Base-by-base conservation (phyloP, 2,888 invertebrate genomes). In the Cremastinae sp. region DNA sequence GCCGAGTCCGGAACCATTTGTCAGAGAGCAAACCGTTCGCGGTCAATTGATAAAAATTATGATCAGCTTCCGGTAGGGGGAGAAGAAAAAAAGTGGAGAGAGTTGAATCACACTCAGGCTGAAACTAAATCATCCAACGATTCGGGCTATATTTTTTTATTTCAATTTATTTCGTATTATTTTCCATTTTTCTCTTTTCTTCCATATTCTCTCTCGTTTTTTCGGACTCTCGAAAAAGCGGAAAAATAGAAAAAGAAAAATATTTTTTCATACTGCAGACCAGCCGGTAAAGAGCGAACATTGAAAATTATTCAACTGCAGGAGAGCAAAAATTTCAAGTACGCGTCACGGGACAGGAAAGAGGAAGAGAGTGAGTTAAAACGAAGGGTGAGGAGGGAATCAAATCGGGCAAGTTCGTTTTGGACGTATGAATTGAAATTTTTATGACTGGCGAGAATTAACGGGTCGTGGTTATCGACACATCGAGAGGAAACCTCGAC, bases 391-490 rank as follows among this genome's bases (percentile, higher is more conserved):
- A 28, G 16, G 41, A 12, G 28, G 16, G 41, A 35, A 45, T 56
- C 35, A 47, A 49, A 68, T 58, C 53, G 53, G 28, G 53, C 43
- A 53, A 43, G 65, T 62, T 65, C 35, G 65, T 58, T 56, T 55
- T 18, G 51, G 28, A 43, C 62, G 71, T 62, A 71, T 62, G 62
- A 58, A 61, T 62, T 62, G 66, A 75, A 71, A 59, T 66, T 71
- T 61, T 75, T 71, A 71, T 71, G 61, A 71, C 61, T 56, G 61
- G 47, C 39, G 56, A 61, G 55, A 71, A 75, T 75, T 71, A 75
- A 71, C 71, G 71, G 56, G 55, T 66, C 66, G 62, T 53, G 66
- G 75, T 75, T 75, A 75, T 75, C 75, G 75, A 66, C 75, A 75
- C 71, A 61, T 71, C 56, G 55, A 61, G 22, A 41, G 51, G 14